phyloP scores from a whole-genome alignment of 2,888 invertebrate species.

The Orchesella flavescens region DNA sequence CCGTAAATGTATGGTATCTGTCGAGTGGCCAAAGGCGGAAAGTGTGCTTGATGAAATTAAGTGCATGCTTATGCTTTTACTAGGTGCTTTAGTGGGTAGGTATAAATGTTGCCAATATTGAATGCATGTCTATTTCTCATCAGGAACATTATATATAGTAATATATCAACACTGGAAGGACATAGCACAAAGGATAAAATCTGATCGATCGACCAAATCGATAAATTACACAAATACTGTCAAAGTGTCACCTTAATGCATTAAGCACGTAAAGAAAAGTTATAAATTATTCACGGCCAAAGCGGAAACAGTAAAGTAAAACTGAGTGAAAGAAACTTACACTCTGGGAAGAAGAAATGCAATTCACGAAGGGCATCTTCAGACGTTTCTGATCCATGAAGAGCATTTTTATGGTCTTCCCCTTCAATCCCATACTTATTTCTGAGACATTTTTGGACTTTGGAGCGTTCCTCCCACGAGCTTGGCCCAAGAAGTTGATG shows the following conservation, averaged over 20 bases:
- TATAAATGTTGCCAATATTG: no score
- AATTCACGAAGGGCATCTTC: slow-evolving; percentile 85
- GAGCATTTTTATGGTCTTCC: slow-evolving; percentile 81
- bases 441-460: slow-evolving; percentile 82
- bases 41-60: background rate
- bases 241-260: slow-evolving; percentile 27
- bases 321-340: slow-evolving; percentile 76
- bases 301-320: no score
- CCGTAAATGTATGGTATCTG: background rate
- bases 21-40: background rate
- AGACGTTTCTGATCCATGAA: slow-evolving; percentile 85
- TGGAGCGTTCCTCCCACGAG: slow-evolving; percentile 74
- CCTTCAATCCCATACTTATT: slow-evolving; percentile 82
- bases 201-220: slow-evolving; percentile 39
- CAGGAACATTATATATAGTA: no score
- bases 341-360: slow-evolving; percentile 89
- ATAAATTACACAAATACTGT: slow-evolving; percentile 35
- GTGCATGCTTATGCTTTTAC: background rate
- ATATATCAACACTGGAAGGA: background rate
- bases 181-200: slow-evolving; percentile 35
- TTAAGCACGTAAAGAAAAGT: background rate
- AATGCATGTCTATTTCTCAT: no score
- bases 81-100: no score
- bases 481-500: slow-evolving; percentile 82
- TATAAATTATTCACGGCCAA: no score